Base-by-base conservation (phyloP, 1,140 invertebrate genomes). In the Leptonema lineaticorne region DNA sequence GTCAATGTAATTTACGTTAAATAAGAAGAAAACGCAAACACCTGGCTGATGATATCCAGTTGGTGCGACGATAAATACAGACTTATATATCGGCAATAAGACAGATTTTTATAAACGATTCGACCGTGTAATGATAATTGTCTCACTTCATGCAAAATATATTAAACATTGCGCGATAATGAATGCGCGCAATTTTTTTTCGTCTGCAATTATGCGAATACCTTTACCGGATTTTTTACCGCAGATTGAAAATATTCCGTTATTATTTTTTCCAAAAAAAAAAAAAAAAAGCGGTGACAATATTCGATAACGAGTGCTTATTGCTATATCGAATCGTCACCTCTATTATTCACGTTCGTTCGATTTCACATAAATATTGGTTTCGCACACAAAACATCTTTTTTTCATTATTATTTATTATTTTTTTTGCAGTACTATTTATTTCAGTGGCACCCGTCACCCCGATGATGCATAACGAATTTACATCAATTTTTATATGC, bases 381-480 rank as follows among this genome's bases (percentile, higher is more conserved):
- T 64, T 71, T 68, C 24, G 20, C 16, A 26, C 14, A 71, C 59
- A 68, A 70, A 69, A 70, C 65, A 64, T 41, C 33, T 53, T 22
- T 53, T 22, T 53, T 53, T 8, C 22, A 53, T 53, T 53, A 45
- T 14, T 3, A 16, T 45, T 33, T 16, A 9, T 45, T 45, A n/a
- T 45, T 45, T n/a, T n/a, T n/a, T n/a, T n/a, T 45, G 37, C 16
- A 45, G 14, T 24, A 26, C 22, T 62, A 30, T 37, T 63, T n/a
- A n/a, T 69, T 69, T 69, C 67, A 37, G 69, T 58, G 69, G 48
- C 69, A 71, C 69, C 69, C 69, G 69, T 71, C 69, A 68, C 28
- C 41, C 26, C 53, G 50, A 71, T 67, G 69, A 71, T 71, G 69
- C 69, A 71, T 71, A 71, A 53, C 69, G 37, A 71, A 71, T 69